Percentiles rank a stretch among this genome's conserved stretches.
Evolutionary conservation across 2,888 invertebrate genomes (phyloP).

Genomic region (Drosophila limbata): DNA sequence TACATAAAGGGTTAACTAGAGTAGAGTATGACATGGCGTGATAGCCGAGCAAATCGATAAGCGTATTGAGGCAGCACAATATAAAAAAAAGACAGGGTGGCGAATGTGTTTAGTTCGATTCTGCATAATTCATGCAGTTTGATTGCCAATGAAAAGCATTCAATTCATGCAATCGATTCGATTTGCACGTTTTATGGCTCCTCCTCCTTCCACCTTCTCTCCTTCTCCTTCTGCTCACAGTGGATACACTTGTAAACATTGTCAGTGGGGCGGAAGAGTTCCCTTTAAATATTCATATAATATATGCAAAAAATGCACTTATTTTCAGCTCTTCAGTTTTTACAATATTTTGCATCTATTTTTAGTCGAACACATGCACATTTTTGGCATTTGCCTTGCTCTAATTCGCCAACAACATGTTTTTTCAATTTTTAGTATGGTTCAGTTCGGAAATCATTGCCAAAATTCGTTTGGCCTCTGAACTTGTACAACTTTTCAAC

Average conservation of each 20-base stretch:
- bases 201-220: neutral
- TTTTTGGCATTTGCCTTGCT: constrained; percentile 36
- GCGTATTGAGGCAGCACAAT: constrained; percentile 34
- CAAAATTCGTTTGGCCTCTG: constrained; percentile 34
- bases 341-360: constrained; percentile 31
- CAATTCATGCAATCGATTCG: constrained; percentile 72
- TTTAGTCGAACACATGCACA: constrained; percentile 21
- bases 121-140: constrained; percentile 73
- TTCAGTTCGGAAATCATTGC: constrained; percentile 2
- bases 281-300: neutral
- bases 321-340: neutral
- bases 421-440: constrained; percentile 6
- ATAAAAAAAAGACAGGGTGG: neutral
- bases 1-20: constrained; percentile 30
- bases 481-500: constrained; percentile 26
- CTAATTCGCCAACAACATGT: constrained; percentile 23
- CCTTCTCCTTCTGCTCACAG: neutral
- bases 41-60: constrained; percentile 51
- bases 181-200: constrained; percentile 61
- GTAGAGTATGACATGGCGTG: constrained; percentile 45
- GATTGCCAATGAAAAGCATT: constrained; percentile 65
- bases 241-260: constrained; percentile 32
- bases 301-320: neutral
- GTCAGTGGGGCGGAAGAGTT: neutral
- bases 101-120: constrained; percentile 24